Evolutionary conservation across 2,888 invertebrate genomes (phyloP), one percentile per base, ranked within the genome.

Genomic region (Drosophila meridiana): DNA sequence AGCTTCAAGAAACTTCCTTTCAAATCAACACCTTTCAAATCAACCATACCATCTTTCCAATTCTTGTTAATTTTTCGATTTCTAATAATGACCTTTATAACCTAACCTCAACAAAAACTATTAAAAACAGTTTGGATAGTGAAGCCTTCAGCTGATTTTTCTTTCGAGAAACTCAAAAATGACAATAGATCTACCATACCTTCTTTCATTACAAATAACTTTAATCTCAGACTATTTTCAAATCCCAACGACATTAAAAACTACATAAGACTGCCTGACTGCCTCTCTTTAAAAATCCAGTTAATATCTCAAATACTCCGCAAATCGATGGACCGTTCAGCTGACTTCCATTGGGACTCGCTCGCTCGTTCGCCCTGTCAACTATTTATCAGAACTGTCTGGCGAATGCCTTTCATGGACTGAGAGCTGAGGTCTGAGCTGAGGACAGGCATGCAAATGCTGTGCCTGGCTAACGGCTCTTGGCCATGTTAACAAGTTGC

Each of bases 331-430:
- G 55, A 40, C 9, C 40, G 5, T 40, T 56, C 55, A 14, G 40
- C 11, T n/a, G 38, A 9, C 28, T 40, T 36, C 42, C 40, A 55
- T 56, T 56, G 11, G 0, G 42, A 30, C 20, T 38, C 56, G 30
- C 48, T 36, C 20, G 20, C 20, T 20, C n/a, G n/a, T n/a, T n/a
- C 53, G 34, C 55, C 60, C 47, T 26, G 58, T 57, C 56, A 73
- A 65, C 76, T 80, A 83, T 87, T 89, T 85, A 85, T 89, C 90
- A 78, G 68, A 85, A 60, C 78, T 80, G 90, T 86, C 88, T 63
- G 34, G 70, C 47, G 65, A 53, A 62, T 57, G 38, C 89, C 89
- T 77, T 84, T 80, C 82, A 67, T 68, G 85, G 77, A 43, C 68
- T 82, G 58, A 64, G 71, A 64, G 66, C 50, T n/a, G n/a, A 20